Conservation (phyloP, 2,888 invertebrate genomes). For the Saturnia pavonia region DNA sequence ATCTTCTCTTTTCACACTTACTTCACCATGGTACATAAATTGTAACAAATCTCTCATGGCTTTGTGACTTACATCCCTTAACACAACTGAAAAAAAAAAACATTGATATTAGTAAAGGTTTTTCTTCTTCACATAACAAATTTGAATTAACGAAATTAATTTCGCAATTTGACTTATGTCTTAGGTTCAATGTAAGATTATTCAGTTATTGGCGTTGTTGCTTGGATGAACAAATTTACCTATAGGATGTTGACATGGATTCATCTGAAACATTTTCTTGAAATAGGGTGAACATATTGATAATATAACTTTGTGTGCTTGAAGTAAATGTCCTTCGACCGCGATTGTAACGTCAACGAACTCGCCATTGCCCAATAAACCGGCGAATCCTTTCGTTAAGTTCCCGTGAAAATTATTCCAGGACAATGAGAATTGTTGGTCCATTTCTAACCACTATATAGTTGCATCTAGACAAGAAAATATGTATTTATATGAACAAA, state of each 20-base stretch:
- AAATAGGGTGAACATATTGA: constrained; percentile 88
- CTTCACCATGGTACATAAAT: constrained; percentile 90
- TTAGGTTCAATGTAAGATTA: background rate
- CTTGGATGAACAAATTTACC: constrained; percentile 51
- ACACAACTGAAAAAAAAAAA: constrained; percentile 80
- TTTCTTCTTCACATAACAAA: background rate
- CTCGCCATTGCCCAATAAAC: constrained; percentile 81
- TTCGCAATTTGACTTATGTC: background rate
- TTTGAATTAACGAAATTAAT: background rate
- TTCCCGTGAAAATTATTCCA: constrained; percentile 89
- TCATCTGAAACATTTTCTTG: constrained; percentile 85
- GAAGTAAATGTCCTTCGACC: constrained; percentile 84
- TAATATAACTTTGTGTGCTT: constrained; percentile 87
- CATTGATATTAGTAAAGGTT: background rate
- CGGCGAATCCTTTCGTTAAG: constrained; percentile 84
- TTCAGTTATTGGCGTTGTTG: background rate
- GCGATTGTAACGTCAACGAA: constrained; percentile 84
- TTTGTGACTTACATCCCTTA: constrained; percentile 86
- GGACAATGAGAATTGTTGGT: constrained; percentile 86
- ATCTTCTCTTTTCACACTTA: constrained; percentile 87
- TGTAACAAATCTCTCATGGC: constrained; percentile 87
- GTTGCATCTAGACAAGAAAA: constrained; percentile 50
- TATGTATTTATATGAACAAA: constrained; percentile 6
- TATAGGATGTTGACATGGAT: constrained; percentile 86
- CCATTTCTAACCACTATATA: constrained; percentile 73